A percentile compares a stretch with the other conserved stretches of the same genome.
Conservation (phyloP, 2,888 invertebrate species). For the Monopis laevigella region DNA sequence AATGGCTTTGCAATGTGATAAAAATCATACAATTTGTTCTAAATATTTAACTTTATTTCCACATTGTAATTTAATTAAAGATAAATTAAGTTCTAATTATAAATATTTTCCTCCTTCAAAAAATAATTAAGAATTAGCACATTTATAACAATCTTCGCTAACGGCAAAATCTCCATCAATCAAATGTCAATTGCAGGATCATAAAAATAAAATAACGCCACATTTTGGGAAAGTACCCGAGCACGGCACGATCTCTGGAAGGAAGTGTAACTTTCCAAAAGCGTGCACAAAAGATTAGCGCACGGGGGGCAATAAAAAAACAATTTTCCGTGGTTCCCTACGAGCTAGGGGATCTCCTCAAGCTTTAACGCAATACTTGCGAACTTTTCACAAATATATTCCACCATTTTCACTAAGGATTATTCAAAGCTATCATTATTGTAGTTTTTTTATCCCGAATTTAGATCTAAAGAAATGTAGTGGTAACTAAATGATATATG, state of each 20-base stretch:
- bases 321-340: conserved; percentile 51
- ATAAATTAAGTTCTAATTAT: no score
- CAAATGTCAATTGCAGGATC: conserved; percentile 11
- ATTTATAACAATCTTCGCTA: neutral
- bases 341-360: conserved; percentile 36
- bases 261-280: conserved; percentile 19
- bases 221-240: conserved; percentile 2
- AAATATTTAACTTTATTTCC: no score
- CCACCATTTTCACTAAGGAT: neutral
- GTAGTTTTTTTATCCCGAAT: neutral
- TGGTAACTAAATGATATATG: no score
- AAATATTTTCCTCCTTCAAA: no score
- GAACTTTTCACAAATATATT: conserved; percentile 17
- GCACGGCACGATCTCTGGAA: neutral
- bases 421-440: neutral
- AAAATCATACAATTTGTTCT: no score
- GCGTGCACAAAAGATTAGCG: conserved; percentile 47
- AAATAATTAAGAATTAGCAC: neutral
- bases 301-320: conserved; percentile 61
- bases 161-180: neutral
- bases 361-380: conserved; percentile 43
- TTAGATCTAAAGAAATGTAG: no score
- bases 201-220: conserved; percentile 8
- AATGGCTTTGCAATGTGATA: no score
- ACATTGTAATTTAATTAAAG: no score